phyloP scores from a whole-genome alignment of 1,140 invertebrate species.

The Heliconius nattereri region DNA sequence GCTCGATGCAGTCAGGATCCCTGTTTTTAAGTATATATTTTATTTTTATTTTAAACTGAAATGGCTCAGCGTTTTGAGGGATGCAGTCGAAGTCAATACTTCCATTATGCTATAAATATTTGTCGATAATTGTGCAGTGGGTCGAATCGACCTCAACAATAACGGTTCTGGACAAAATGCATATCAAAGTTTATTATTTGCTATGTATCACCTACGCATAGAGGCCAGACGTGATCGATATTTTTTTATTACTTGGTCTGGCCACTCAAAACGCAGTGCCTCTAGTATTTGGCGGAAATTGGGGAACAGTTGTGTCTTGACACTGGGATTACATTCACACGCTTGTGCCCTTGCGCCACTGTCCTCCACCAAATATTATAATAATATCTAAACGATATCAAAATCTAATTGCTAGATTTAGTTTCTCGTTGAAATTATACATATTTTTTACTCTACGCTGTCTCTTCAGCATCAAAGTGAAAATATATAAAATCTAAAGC shows the following conservation, averaged over 20 bases:
- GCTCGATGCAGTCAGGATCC: slow-evolving; percentile 22
- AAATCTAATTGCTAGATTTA: too few species aligned
- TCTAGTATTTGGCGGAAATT: too few species aligned
- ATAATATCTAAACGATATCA: too few species aligned
- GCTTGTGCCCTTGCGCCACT: too few species aligned
- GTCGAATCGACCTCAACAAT: not conserved
- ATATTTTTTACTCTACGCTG: too few species aligned
- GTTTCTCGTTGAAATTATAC: too few species aligned
- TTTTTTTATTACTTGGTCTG: not conserved
- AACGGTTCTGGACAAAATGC: not conserved
- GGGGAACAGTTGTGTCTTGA: too few species aligned
- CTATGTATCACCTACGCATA: too few species aligned
- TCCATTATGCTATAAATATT: slow-evolving; percentile 20
- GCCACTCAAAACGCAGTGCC: too few species aligned
- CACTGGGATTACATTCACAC: too few species aligned
- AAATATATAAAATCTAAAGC: not conserved
- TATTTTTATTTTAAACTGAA: slow-evolving; percentile 33
- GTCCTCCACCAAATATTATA: too few species aligned
- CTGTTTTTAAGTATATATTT: slow-evolving; percentile 32
- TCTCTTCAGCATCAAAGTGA: not conserved
- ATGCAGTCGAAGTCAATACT: not conserved
- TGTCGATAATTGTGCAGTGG: slow-evolving; percentile 64
- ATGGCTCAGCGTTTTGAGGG: not conserved
- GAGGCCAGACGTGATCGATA: too few species aligned
- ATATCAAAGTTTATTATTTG: not conserved